Conservation (phyloP, 2,888 invertebrate species). For the Yponomeuta malinellus region DNA sequence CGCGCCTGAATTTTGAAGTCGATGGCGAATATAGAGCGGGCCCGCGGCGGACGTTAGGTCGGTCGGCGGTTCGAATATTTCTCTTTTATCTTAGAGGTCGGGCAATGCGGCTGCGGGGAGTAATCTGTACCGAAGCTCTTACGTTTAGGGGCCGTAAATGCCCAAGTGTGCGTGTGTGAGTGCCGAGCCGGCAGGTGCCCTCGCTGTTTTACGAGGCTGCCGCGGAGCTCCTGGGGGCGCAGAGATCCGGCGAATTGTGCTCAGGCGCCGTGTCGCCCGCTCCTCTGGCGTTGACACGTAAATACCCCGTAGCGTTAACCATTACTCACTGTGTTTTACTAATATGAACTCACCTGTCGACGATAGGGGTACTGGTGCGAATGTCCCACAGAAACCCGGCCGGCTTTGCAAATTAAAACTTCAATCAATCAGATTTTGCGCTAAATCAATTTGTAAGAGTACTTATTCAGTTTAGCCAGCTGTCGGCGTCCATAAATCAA, state of each 20-base stretch:
- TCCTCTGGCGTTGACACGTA: neutral
- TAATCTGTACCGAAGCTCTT: constrained; percentile 34
- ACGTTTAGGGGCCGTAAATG: constrained; percentile 44
- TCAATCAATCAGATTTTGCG: neutral
- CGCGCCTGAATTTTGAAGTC: neutral
- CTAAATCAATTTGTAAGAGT: neutral
- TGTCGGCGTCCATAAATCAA: constrained; percentile 2
- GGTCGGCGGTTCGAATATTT: neutral
- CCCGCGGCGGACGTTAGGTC: constrained; percentile 6
- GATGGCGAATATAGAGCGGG: neutral
- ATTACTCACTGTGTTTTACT: constrained; percentile 19
- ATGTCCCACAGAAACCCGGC: neutral
- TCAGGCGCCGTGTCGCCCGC: neutral
- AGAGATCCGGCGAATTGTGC: neutral
- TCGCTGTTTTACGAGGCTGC: constrained; percentile 36
- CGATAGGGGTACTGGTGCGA: no score
- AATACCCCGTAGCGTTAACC: constrained; percentile 2
- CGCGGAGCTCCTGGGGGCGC: constrained; percentile 25
- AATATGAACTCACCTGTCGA: neutral
- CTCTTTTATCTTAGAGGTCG: constrained; percentile 23
- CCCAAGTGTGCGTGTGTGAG: constrained; percentile 26
- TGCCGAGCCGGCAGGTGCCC: constrained; percentile 29
- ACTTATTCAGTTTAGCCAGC: neutral
- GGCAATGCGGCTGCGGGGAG: constrained; percentile 22
- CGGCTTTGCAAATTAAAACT: neutral